phyloP scores from a whole-genome alignment of 2,797 vertebrate genomes.

The Tachyglossus aculeatus region DNA sequence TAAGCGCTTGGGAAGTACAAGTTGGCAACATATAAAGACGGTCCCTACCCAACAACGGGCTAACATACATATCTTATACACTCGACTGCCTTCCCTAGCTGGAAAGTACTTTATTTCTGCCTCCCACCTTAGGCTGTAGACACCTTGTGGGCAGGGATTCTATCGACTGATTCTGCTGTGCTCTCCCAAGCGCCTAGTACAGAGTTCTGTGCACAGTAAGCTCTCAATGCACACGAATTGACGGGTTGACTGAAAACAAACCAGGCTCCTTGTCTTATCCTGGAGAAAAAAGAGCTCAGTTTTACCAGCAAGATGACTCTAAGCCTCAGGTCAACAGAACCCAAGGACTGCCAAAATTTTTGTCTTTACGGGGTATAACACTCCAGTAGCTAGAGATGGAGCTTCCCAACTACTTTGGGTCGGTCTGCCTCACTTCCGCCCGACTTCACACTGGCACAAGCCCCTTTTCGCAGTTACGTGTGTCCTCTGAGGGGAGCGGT shows the following conservation, averaged over 20 bases:
- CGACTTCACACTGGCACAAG: slow-evolving; percentile 59
- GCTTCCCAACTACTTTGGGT: slow-evolving; percentile 44
- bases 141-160: slow-evolving; percentile 21
- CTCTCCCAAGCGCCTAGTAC: too few relatives aligned
- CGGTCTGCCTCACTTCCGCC: slow-evolving; percentile 62
- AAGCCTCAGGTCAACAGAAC: slow-evolving; percentile 12
- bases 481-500: slow-evolving; percentile 62
- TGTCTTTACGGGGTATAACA: neutral
- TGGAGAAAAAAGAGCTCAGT: too few relatives aligned
- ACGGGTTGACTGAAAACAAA: too few relatives aligned
- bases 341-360: slow-evolving; percentile 1
- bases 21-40: too few relatives aligned
- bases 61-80: too few relatives aligned
- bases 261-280: too few relatives aligned
- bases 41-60: too few relatives aligned
- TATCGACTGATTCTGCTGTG: too few relatives aligned
- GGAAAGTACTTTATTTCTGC: neutral
- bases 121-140: slow-evolving; percentile 4
- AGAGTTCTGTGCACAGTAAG: too few relatives aligned
- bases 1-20: too few relatives aligned
- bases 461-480: slow-evolving; percentile 58
- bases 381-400: neutral
- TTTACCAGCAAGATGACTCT: neutral
- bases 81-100: neutral
- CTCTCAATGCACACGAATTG: too few relatives aligned